phyloP scores from a whole-genome alignment of 1,140 invertebrate species.

The Rhynchophorus ferrugineus region DNA sequence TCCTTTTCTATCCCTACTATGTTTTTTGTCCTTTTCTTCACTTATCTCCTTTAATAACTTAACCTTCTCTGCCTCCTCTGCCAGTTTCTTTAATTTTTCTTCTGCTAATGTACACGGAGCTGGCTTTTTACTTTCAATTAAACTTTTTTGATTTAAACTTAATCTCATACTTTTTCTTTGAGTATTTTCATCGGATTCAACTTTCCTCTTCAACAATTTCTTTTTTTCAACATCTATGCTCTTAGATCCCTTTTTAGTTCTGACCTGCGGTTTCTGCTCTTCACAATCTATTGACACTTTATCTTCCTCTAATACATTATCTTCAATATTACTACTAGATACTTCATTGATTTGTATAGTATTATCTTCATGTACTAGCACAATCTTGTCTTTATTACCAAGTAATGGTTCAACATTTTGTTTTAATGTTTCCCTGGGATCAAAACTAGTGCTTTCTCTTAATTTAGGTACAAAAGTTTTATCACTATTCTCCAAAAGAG shows the following conservation, averaged over 20 bases:
- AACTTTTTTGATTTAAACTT: constrained; percentile 19
- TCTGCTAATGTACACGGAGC: constrained; percentile 22
- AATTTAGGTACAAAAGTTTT: constrained; percentile 30
- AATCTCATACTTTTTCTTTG: constrained; percentile 24
- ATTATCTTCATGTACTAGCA: constrained; percentile 36
- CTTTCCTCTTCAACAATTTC: constrained; percentile 14
- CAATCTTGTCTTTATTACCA: constrained; percentile 17
- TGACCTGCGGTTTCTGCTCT: not conserved
- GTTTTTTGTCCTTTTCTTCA: not conserved
- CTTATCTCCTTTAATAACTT: constrained; percentile 12
- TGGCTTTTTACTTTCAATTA: constrained; percentile 12
- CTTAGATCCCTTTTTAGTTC: not conserved
- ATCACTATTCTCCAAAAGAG: constrained; percentile 30
- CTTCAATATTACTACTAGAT: constrained; percentile 44
- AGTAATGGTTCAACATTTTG: constrained; percentile 19
- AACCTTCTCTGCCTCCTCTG: constrained; percentile 21
- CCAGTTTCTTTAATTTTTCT: constrained; percentile 25
- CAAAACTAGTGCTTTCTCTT: constrained; percentile 31
- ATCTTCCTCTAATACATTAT: constrained; percentile 18
- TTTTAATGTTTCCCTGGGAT: constrained; percentile 24
- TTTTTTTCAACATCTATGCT: constrained; percentile 8
- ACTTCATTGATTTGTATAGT: constrained; percentile 55
- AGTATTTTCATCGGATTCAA: constrained; percentile 9
- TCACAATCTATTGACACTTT: not conserved
- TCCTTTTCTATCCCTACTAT: constrained; percentile 10